These are phyloP conservation scores for Drosophila azteca DNA, from an alignment of 1,140 invertebrate species.

Conservation along the genomic window DNA sequence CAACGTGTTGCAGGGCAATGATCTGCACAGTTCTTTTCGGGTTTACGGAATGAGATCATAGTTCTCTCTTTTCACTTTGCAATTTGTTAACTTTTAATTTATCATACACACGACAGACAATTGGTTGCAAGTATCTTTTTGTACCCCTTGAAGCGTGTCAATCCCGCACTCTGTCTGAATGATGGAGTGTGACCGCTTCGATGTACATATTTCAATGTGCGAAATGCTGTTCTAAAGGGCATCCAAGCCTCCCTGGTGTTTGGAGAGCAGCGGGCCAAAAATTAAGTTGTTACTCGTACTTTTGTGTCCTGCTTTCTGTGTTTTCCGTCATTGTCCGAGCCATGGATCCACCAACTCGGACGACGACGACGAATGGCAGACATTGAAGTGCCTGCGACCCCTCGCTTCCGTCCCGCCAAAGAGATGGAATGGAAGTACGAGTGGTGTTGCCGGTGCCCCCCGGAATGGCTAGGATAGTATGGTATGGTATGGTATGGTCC, in stretches of 20 bases:
- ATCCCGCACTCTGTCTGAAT: slow-evolving; percentile 7
- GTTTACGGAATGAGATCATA: too few species aligned
- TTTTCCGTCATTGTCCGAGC: background rate
- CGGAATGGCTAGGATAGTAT: too few species aligned
- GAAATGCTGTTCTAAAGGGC: slow-evolving; percentile 38
- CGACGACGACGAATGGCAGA: slow-evolving; percentile 35
- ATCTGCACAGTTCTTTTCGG: too few species aligned
- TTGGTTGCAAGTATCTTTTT: too few species aligned
- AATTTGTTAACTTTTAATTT: too few species aligned
- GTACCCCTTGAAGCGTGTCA: background rate
- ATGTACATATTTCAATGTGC: slow-evolving; percentile 4
- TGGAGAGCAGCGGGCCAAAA: slow-evolving; percentile 43
- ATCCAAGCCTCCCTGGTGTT: slow-evolving; percentile 32
- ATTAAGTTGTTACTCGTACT: slow-evolving; percentile 72
- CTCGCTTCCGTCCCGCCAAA: background rate
- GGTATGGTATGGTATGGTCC: too few species aligned
- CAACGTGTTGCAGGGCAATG: too few species aligned
- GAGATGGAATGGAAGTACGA: background rate
- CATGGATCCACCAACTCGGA: too few species aligned
- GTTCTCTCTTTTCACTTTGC: too few species aligned
- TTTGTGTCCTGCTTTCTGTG: slow-evolving; percentile 24
- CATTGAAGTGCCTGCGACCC: slow-evolving; percentile 24
- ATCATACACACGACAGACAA: too few species aligned
- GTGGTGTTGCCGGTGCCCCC: slow-evolving; percentile 6
- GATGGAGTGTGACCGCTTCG: too few species aligned